These are phyloP conservation scores for Drosophila monieri DNA, from an alignment of 2,888 invertebrate genomes.

Conservation along the genomic window DNA sequence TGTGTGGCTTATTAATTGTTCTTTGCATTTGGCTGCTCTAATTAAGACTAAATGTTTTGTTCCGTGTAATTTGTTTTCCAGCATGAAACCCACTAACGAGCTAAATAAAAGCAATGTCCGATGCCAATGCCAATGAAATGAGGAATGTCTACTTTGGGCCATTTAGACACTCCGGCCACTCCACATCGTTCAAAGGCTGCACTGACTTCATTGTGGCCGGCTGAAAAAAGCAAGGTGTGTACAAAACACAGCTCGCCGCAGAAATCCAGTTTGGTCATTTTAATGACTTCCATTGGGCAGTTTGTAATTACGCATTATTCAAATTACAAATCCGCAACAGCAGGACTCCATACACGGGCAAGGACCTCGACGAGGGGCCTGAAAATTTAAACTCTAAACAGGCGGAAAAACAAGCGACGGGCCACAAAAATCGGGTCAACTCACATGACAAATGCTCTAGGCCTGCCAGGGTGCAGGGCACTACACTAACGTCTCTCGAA, in stretches of 20 bases:
- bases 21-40: conserved; percentile 59
- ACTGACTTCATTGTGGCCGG: conserved; percentile 4
- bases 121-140: conserved; percentile 8
- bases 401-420: conserved; percentile 62
- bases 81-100: conserved; percentile 47
- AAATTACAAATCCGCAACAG: conserved; percentile 67
- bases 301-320: conserved; percentile 76
- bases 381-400: conserved; percentile 70
- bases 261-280: conserved; percentile 59
- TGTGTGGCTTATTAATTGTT: conserved; percentile 74
- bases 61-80: conserved; percentile 10
- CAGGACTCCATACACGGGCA: conserved; percentile 12
- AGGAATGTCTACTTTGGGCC: conserved; percentile 2
- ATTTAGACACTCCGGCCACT: not conserved
- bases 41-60: conserved; percentile 69
- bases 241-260: conserved; percentile 45
- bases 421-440: conserved; percentile 76
- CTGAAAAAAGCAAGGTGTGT: conserved; percentile 18
- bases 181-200: not conserved
- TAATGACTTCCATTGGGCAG: conserved; percentile 67
- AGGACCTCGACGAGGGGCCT: conserved; percentile 32
- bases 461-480: conserved; percentile 19
- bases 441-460: conserved; percentile 72
- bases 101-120: conserved; percentile 50
- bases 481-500: conserved; percentile 8